Evolutionary conservation across 2,888 invertebrate species (phyloP).

Genomic region (Saturnia japonica): DNA sequence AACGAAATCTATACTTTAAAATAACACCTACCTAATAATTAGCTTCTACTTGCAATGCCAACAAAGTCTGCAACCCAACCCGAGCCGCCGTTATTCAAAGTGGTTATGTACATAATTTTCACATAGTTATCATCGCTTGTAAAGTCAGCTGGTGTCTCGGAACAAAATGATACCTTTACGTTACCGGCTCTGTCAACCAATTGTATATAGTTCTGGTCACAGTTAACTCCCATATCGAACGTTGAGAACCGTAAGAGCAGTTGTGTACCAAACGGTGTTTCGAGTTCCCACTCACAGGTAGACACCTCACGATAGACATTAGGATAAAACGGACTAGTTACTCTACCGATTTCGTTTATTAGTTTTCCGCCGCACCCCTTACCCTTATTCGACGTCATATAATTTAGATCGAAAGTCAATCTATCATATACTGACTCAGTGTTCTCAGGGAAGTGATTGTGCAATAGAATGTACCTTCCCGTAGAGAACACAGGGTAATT

Average conservation of each 20-base stretch:
- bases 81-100: slow-evolving; percentile 85
- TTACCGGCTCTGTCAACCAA: slow-evolving; percentile 78
- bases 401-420: slow-evolving; percentile 57
- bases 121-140: slow-evolving; percentile 79
- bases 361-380: slow-evolving; percentile 69
- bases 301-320: slow-evolving; percentile 53
- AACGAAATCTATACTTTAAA: too few species aligned
- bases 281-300: slow-evolving; percentile 68
- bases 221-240: slow-evolving; percentile 85
- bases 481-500: slow-evolving; percentile 83
- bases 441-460: slow-evolving; percentile 53
- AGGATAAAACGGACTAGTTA: slow-evolving; percentile 72
- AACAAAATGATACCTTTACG: slow-evolving; percentile 69
- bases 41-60: slow-evolving; percentile 27
- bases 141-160: slow-evolving; percentile 82
- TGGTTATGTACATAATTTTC: slow-evolving; percentile 84
- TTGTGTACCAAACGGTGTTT: slow-evolving; percentile 58
- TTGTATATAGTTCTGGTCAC: slow-evolving; percentile 85
- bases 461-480: slow-evolving; percentile 84
- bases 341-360: slow-evolving; percentile 50
- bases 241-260: slow-evolving; percentile 59
- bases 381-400: slow-evolving; percentile 62
- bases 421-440: slow-evolving; percentile 28
- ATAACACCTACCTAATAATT: not conserved
- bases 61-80: slow-evolving; percentile 84